These are phyloP conservation scores for Drosophila nebulosa DNA, from an alignment of 1,140 invertebrate genomes.

Conservation along the genomic window DNA sequence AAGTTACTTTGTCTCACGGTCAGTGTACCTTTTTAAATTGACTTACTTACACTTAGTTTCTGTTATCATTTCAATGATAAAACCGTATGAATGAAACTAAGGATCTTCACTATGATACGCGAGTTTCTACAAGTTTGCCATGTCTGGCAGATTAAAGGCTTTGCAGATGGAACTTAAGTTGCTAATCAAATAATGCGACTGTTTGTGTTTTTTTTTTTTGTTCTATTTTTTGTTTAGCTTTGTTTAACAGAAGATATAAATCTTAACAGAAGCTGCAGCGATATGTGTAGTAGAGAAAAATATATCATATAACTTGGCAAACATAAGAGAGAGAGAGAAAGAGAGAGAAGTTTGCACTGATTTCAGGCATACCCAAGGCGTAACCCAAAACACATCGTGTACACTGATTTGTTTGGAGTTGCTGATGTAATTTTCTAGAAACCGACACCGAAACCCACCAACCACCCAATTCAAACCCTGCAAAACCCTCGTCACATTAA, in stretches of 20 bases:
- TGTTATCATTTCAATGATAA: neutral
- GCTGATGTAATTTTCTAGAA: constrained; percentile 52
- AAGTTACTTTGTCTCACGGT: too few species aligned
- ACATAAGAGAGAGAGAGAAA: too few species aligned
- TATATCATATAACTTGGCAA: constrained; percentile 32
- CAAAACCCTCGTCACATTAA: constrained; percentile 77
- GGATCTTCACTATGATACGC: neutral
- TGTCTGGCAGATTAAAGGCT: neutral
- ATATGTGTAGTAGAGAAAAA: neutral
- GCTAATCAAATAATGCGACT: constrained; percentile 4
- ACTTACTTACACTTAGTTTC: too few species aligned
- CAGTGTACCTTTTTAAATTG: too few species aligned
- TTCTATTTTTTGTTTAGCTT: neutral
- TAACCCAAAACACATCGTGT: neutral
- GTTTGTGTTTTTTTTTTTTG: constrained; percentile 1
- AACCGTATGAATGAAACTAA: neutral
- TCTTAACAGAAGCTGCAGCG: neutral
- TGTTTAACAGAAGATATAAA: constrained; percentile 2
- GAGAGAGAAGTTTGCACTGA: constrained; percentile 56
- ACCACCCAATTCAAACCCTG: constrained; percentile 24
- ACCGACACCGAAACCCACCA: neutral
- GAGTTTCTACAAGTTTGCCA: neutral
- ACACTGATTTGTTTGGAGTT: constrained; percentile 28
- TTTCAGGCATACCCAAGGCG: constrained; percentile 4
- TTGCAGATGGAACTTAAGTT: neutral